A percentile compares a stretch with the other conserved stretches of the same genome.
These are phyloP conservation scores for Silvanus unidentatus DNA, from an alignment of 2,888 invertebrate species.

Conservation along the genomic window DNA sequence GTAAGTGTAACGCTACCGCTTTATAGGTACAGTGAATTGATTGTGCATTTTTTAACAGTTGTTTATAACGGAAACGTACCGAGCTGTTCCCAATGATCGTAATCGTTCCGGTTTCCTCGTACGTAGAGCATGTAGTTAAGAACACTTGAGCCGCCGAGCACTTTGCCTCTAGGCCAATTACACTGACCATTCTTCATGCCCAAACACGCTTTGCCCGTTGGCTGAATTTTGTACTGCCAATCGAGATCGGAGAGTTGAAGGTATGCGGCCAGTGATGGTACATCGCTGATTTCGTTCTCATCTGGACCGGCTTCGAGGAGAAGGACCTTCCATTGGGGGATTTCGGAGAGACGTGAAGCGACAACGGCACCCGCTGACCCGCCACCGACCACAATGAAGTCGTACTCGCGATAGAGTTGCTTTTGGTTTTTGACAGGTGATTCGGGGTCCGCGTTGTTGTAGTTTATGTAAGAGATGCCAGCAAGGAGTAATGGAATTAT, in stretches of 20 bases:
- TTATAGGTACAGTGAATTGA: too few species aligned
- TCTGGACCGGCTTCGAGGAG: constrained; percentile 81
- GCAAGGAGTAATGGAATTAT: constrained; percentile 76
- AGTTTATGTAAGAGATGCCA: constrained; percentile 73
- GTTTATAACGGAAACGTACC: too few species aligned
- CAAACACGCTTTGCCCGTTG: constrained; percentile 71
- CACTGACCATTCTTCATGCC: constrained; percentile 77
- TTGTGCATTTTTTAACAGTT: too few species aligned
- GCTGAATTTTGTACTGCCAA: constrained; percentile 87
- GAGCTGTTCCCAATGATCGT: constrained; percentile 79
- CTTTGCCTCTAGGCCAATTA: constrained; percentile 86
- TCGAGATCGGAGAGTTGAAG: constrained; percentile 79
- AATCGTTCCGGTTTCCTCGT: constrained; percentile 74
- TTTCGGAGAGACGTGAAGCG: constrained; percentile 67
- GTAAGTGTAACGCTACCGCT: too few species aligned
- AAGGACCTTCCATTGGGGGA: constrained; percentile 69
- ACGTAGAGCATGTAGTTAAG: constrained; percentile 90
- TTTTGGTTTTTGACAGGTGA: constrained; percentile 65
- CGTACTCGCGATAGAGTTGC: constrained; percentile 62
- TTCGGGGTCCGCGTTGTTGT: constrained; percentile 76
- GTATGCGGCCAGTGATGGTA: constrained; percentile 81
- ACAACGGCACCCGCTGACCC: constrained; percentile 89
- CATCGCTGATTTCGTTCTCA: constrained; percentile 83
- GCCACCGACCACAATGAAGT: constrained; percentile 78
- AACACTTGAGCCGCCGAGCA: constrained; percentile 81